phyloP scores from a whole-genome alignment of 2,113 vertebrate species.

The Lepidothrix coronata region DNA sequence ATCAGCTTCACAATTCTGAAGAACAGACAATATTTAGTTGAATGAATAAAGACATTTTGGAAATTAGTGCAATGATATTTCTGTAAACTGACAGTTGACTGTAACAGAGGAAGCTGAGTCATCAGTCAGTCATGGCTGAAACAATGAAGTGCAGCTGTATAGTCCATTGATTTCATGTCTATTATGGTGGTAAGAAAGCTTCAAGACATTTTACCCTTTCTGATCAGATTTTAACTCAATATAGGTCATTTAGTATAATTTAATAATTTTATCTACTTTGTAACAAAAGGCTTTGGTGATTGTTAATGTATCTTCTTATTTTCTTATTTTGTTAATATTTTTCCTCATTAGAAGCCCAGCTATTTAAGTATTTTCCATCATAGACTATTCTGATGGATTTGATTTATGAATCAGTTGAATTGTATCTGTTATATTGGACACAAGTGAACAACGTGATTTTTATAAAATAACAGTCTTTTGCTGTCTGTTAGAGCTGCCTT shows the following conservation, averaged over 20 bases:
- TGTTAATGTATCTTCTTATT: not conserved
- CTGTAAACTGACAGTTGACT: not conserved
- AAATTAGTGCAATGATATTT: constrained; percentile 33
- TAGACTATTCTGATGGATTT: not conserved
- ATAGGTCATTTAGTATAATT: not conserved
- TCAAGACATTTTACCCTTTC: not conserved
- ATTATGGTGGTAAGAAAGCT: not conserved
- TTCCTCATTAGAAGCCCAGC: not conserved
- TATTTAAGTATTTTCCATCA: not conserved
- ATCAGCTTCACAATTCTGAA: not conserved
- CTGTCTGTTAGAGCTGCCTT: not conserved
- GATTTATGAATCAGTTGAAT: not conserved
- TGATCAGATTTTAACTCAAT: not conserved
- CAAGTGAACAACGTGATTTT: not conserved
- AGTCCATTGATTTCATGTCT: not conserved
- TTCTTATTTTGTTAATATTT: not conserved
- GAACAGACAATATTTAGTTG: not conserved
- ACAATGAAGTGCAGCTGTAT: not conserved
- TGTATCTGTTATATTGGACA: not conserved
- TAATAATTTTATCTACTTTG: not conserved
- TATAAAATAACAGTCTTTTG: not conserved
- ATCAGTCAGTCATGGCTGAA: not conserved
- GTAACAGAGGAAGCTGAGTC: constrained; percentile 33
- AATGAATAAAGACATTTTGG: not conserved
- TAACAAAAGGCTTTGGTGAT: not conserved